These are phyloP conservation scores for Chiridota heheva DNA, from an alignment of 35 echinoderm and acorn worm genomes.

Conservation along the genomic window DNA sequence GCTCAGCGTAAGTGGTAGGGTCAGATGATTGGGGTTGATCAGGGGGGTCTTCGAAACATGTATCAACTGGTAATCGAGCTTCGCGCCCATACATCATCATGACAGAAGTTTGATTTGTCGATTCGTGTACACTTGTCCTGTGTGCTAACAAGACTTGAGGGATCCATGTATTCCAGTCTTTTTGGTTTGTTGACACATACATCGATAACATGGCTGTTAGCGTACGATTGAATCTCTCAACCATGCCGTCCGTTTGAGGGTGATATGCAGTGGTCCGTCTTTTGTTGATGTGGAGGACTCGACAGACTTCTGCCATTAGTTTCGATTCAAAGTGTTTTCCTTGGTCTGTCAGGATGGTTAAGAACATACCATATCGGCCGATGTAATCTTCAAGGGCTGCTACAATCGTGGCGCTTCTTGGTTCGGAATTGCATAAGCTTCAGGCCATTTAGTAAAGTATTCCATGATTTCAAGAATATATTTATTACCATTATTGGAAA, in stretches of 20 bases:
- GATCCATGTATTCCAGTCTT: neutral
- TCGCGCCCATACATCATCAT: neutral
- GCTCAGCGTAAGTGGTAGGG: too few species aligned
- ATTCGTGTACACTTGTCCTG: neutral
- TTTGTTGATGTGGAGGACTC: constrained; percentile 17
- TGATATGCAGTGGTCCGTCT: constrained; percentile 46
- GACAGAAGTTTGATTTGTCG: neutral
- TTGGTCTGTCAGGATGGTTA: constrained; percentile 48
- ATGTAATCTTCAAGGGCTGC: constrained; percentile 49
- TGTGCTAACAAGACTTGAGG: constrained; percentile 1
- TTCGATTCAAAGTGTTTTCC: constrained; percentile 58
- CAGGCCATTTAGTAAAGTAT: constrained; percentile 66
- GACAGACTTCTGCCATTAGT: constrained; percentile 29
- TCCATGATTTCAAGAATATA: constrained; percentile 42
- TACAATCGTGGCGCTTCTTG: constrained; percentile 54
- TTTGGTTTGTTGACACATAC: constrained; percentile 23
- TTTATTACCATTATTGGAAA: constrained; percentile 29
- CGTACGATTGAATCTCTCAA: constrained; percentile 57
- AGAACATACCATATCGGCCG: constrained; percentile 52
- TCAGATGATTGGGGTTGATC: too few species aligned
- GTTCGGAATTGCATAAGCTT: constrained; percentile 47
- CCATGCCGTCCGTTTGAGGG: constrained; percentile 43
- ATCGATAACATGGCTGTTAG: constrained; percentile 20
- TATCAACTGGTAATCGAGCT: neutral
- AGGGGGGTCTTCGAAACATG: too few species aligned